These are phyloP conservation scores for Tonatia bakeri DNA, from an alignment of 2,113 vertebrate genomes.

Conservation along the genomic window DNA sequence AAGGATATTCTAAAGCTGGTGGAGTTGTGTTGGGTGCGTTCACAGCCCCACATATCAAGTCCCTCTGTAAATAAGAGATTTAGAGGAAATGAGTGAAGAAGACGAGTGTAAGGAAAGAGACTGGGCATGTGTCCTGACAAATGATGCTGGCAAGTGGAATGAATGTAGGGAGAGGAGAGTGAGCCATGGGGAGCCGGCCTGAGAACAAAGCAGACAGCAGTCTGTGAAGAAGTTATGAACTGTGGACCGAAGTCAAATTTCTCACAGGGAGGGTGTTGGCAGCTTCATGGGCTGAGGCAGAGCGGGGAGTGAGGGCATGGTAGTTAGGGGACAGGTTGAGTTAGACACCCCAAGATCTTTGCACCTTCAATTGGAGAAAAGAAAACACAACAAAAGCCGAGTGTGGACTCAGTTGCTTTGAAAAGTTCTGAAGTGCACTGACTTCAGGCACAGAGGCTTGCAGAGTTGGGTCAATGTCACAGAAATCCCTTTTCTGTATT, in stretches of 20 bases:
- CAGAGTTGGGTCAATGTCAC: background rate
- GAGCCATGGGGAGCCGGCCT: rapidly evolving
- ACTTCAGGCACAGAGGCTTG: background rate
- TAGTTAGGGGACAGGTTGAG: background rate
- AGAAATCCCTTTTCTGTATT: background rate
- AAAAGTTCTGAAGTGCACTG: background rate
- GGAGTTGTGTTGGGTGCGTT: too few species aligned
- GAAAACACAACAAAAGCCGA: background rate
- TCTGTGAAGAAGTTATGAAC: too few species aligned
- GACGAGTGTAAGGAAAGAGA: background rate
- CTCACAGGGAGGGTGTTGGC: rapidly evolving
- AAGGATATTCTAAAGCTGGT: background rate
- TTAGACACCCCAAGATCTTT: background rate
- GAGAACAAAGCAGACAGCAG: background rate
- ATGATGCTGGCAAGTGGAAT: background rate
- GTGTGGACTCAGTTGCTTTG: background rate
- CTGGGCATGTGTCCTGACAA: background rate
- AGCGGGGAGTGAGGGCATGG: rapidly evolving
- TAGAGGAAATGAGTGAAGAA: background rate
- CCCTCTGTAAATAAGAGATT: background rate
- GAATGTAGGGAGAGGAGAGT: background rate
- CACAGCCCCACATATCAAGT: too few species aligned
- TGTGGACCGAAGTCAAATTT: background rate
- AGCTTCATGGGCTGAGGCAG: background rate
- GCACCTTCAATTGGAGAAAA: background rate